Percentiles rank a stretch among this genome's conserved stretches.
These are phyloP conservation scores for Glossophaga mutica DNA, from an alignment of 2,797 vertebrate genomes.

Conservation along the genomic window DNA sequence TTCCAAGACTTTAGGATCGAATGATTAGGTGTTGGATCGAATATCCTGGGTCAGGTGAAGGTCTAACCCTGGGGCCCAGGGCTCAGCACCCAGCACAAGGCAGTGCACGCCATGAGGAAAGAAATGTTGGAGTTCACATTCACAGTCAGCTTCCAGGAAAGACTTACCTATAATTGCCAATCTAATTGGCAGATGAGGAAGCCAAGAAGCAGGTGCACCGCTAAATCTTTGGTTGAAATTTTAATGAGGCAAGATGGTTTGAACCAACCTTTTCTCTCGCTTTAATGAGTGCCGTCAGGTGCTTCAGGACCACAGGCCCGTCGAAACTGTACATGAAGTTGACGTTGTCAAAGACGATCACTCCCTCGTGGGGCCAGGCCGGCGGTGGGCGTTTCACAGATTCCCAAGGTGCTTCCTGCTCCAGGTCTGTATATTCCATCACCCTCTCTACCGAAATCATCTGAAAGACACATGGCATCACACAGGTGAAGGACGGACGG, in stretches of 20 bases:
- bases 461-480: conserved; percentile 66
- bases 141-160: neutral
- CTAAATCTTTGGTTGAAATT: neutral
- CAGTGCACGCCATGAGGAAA: neutral
- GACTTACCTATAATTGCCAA: rapidly evolving
- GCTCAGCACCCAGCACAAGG: rapidly evolving
- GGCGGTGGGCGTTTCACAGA: conserved; percentile 85
- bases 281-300: conserved; percentile 89
- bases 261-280: conserved; percentile 91
- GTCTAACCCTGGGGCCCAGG: neutral
- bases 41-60: neutral
- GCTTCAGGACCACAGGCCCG: conserved; percentile 90
- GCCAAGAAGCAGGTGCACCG: rapidly evolving
- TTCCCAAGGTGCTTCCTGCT: conserved; percentile 94
- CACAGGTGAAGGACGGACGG: rapidly evolving
- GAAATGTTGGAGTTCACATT: neutral
- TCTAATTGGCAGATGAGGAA: neutral
- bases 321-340: conserved; percentile 91
- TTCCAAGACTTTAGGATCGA: neutral
- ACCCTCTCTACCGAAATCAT: conserved; percentile 97
- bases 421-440: conserved; percentile 93
- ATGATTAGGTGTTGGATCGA: too few species aligned
- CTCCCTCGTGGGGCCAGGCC: conserved; percentile 90
- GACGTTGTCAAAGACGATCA: conserved; percentile 92
- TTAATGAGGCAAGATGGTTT: neutral